phyloP scores from a whole-genome alignment of 2,797 vertebrate genomes.

The Forpus xanthops region DNA sequence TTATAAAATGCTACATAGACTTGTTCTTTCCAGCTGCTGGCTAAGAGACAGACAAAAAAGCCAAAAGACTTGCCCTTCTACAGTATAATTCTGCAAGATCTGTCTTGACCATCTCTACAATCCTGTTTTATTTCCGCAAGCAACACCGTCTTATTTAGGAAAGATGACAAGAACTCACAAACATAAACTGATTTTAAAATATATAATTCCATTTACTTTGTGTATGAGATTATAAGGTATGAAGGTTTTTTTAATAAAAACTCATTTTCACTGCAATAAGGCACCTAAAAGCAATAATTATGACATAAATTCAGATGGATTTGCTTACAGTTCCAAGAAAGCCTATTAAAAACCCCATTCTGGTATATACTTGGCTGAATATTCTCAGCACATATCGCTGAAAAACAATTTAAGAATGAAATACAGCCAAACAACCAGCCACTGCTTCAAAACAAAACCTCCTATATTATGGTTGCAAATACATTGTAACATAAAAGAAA shows the following conservation, averaged over 20 bases:
- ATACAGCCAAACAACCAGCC: not conserved
- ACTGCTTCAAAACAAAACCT: not conserved
- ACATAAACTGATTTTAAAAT: not conserved
- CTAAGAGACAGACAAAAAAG: not conserved
- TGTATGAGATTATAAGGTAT: not conserved
- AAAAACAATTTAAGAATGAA: conserved; percentile 11
- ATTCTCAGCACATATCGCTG: not conserved
- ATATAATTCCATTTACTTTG: not conserved
- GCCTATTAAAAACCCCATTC: not conserved
- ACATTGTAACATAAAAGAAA: not conserved
- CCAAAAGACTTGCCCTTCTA: not conserved
- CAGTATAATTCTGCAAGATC: not conserved
- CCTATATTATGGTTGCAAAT: not conserved
- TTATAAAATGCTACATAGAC: not conserved
- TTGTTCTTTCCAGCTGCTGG: not conserved
- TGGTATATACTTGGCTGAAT: not conserved
- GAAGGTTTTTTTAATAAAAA: not conserved
- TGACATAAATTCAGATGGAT: not conserved
- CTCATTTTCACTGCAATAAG: not conserved
- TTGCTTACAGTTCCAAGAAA: conserved; percentile 13
- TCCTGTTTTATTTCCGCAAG: not conserved
- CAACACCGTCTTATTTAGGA: not conserved
- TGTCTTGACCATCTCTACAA: not conserved
- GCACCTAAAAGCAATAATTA: not conserved
- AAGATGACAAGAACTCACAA: not conserved